phyloP scores from a whole-genome alignment of 2,797 vertebrate species.

The Dallia pectoralis region DNA sequence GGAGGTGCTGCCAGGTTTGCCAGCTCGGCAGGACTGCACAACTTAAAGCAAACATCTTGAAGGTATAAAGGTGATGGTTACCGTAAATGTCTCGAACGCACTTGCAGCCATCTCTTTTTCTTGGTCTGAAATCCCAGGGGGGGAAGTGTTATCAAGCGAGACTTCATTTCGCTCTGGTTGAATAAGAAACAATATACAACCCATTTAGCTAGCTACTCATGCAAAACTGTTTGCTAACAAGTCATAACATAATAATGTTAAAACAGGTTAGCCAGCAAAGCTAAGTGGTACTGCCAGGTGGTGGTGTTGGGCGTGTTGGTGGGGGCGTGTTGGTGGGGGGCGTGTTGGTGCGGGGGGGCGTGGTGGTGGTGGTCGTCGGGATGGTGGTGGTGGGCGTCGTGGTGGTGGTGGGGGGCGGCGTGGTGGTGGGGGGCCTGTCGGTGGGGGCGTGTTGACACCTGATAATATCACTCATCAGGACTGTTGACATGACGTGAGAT shows the following conservation, averaged over 20 bases:
- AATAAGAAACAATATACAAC: conserved; percentile 11
- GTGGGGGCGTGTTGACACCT: conserved; percentile 18
- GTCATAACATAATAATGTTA: conserved; percentile 27
- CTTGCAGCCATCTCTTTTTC: conserved; percentile 87
- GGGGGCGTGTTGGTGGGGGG: too few species aligned
- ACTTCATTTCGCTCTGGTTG: conserved; percentile 83
- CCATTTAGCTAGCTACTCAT: background rate
- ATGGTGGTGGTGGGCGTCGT: conserved; percentile 33
- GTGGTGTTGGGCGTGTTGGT: conserved; percentile 28
- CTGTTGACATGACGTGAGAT: conserved; percentile 9
- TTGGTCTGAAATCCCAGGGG: conserved; percentile 86
- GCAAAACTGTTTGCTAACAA: background rate
- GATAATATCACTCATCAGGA: conserved; percentile 13
- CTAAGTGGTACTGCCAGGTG: conserved; percentile 27
- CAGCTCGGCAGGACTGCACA: background rate
- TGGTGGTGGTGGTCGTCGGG: conserved; percentile 38
- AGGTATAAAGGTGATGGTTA: conserved; percentile 46
- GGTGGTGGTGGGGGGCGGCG: conserved; percentile 35
- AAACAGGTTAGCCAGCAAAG: conserved; percentile 17
- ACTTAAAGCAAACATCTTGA: background rate
- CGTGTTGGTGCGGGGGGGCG: too few species aligned
- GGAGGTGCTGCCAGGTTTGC: too few species aligned
- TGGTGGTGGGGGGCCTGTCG: too few species aligned
- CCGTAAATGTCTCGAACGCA: conserved; percentile 86
- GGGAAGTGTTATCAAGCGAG: conserved; percentile 81